A percentile compares a stretch with the other conserved stretches of the same genome.
Conservation (phyloP, 2,797 vertebrate species). For the Eospalax fontanierii region DNA sequence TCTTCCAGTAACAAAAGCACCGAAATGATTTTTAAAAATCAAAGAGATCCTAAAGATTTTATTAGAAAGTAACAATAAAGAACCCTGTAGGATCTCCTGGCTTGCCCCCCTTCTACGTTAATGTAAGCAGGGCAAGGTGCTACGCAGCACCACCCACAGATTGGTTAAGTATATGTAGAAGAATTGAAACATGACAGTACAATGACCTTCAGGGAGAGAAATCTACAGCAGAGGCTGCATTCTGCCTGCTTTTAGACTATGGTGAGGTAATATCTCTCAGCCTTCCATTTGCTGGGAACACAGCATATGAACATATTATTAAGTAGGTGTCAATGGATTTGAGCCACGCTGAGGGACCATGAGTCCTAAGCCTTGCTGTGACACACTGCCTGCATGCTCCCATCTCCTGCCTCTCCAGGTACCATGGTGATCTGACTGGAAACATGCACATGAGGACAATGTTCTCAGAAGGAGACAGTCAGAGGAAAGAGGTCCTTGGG, state of each 20-base stretch:
- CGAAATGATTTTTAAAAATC: constrained; percentile 19
- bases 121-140: neutral
- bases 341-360: neutral
- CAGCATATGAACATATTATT: neutral
- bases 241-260: neutral
- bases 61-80: constrained; percentile 20
- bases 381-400: no score
- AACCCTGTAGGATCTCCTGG: neutral
- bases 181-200: neutral
- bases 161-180: neutral
- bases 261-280: neutral
- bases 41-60: constrained; percentile 46
- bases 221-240: neutral
- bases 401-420: neutral
- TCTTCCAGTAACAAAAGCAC: constrained; percentile 34
- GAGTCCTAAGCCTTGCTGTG: neutral
- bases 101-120: neutral
- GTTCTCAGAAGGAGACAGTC: neutral
- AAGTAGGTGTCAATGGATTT: neutral
- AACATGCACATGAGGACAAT: neutral
- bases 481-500: neutral
- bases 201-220: constrained; percentile 38
- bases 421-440: neutral
- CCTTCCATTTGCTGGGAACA: neutral
- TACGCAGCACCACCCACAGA: neutral